Evolutionary conservation across 2,797 vertebrate species (phyloP).

Genomic region (Notamacropus eugenii): DNA sequence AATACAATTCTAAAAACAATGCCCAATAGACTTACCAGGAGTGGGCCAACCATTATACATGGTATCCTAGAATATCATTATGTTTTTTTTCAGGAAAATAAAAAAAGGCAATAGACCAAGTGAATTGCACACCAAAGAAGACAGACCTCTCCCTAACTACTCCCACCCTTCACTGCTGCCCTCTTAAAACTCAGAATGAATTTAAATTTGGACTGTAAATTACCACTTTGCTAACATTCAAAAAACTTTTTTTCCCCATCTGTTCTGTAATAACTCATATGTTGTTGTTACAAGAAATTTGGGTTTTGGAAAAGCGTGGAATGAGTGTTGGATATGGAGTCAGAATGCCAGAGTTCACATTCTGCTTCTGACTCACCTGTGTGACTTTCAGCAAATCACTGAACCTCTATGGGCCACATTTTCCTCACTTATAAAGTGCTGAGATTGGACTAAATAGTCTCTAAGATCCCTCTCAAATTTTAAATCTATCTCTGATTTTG

Average conservation of each 20-base stretch:
- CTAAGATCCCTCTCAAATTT: background rate
- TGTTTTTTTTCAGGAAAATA: background rate
- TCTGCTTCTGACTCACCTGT: background rate
- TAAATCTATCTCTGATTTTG: background rate
- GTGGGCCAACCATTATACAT: background rate
- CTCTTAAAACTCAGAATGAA: slow-evolving; percentile 64
- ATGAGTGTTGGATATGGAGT: background rate
- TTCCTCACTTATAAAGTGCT: background rate
- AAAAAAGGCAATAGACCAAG: background rate
- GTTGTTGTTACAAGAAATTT: slow-evolving; percentile 77
- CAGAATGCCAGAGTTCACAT: background rate
- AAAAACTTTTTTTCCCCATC: slow-evolving; percentile 77
- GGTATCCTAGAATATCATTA: background rate
- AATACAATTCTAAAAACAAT: background rate
- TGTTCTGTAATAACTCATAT: slow-evolving; percentile 81
- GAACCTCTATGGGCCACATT: background rate
- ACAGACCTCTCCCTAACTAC: background rate
- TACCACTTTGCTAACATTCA: slow-evolving; percentile 74
- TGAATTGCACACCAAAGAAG: background rate
- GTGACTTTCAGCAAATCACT: background rate
- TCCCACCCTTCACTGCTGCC: background rate
- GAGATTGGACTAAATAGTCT: background rate
- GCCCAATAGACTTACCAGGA: background rate
- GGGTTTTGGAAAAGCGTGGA: slow-evolving; percentile 18
- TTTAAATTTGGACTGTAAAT: slow-evolving; percentile 75